A percentile compares a stretch with the other conserved stretches of the same genome.
Conservation (phyloP, 2,888 invertebrate genomes). For the Pollenia angustigena region DNA sequence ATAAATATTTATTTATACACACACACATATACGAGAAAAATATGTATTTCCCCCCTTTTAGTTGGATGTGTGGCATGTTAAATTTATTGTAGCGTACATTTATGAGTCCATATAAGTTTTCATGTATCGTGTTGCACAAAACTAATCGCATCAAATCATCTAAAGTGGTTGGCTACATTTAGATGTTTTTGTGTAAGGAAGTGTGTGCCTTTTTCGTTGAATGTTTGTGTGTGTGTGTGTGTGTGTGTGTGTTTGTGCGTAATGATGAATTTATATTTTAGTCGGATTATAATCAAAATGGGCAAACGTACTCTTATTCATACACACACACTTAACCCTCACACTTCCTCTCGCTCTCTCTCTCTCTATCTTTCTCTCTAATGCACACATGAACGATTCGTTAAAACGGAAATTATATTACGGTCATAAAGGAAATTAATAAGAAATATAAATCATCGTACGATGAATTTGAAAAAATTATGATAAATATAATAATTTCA, state of each 20-base stretch:
- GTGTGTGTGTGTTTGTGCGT: conserved; percentile 19
- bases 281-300: conserved; percentile 70
- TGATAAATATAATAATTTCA: conserved; percentile 38
- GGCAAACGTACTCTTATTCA: conserved; percentile 40
- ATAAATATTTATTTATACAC: background rate
- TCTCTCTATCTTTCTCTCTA: background rate
- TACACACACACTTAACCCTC: background rate
- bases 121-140: conserved; percentile 62
- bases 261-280: conserved; percentile 68
- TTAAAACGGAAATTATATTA: conserved; percentile 73
- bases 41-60: background rate
- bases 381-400: conserved; percentile 45
- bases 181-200: conserved; percentile 12
- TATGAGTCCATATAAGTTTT: conserved; percentile 38
- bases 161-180: conserved; percentile 70
- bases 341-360: conserved; percentile 4
- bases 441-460: conserved; percentile 73
- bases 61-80: conserved; percentile 53
- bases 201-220: background rate
- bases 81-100: conserved; percentile 51
- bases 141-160: conserved; percentile 72
- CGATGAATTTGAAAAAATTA: conserved; percentile 44
- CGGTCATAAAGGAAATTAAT: conserved; percentile 74
- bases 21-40: background rate
- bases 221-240: no score